Evolutionary conservation across 2,888 invertebrate genomes (phyloP), one percentile per base, ranked within the genome.

Genomic region (Tenthredo scrophulariae): DNA sequence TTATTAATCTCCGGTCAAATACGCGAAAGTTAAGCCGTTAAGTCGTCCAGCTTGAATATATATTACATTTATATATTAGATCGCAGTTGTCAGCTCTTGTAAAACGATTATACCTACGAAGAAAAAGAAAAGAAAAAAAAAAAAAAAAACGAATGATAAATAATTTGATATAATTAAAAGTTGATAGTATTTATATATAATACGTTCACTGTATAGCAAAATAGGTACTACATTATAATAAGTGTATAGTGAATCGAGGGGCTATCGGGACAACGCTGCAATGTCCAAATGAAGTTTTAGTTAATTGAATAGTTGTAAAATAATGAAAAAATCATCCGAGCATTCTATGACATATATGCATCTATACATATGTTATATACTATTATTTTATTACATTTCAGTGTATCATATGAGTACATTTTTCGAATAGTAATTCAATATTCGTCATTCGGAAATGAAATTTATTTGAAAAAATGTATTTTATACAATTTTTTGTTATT

Each of bases 231-330:
- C 26, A 5, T 15, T 26, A 67, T 67, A 18, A 67, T 29, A 26
- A 67, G 15, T 29, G 70, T 29, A 29, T 88, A 89, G 86, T 86
- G 85, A 88, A 89, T 89, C 86, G 89, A 90, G 13, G 13, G 89
- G 89, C 90, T 90, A 89, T 86, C 87, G 90, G 90, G 90, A 90
- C 89, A 89, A 89, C 85, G 87, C 86, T 91, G 89, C 90, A 89
- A 90, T 89, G 89, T 89, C 89, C 89, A 87, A 88, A 86, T 84
- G 85, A 88, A 72, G 86, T 85, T 54, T 75, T 86, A 85, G 86
- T 86, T 18, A 85, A 86, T 86, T 18, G 33, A 87, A 86, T 82
- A 85, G 62, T 62, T 80, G 40, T 67, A 26, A 50, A 75, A 74
- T 54, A 85, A 83, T 62, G 10, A 62, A 15, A 79, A 29, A 54